Evolutionary conservation across 2,113 vertebrate species (phyloP).

Genomic region (Cardinalis cardinalis): DNA sequence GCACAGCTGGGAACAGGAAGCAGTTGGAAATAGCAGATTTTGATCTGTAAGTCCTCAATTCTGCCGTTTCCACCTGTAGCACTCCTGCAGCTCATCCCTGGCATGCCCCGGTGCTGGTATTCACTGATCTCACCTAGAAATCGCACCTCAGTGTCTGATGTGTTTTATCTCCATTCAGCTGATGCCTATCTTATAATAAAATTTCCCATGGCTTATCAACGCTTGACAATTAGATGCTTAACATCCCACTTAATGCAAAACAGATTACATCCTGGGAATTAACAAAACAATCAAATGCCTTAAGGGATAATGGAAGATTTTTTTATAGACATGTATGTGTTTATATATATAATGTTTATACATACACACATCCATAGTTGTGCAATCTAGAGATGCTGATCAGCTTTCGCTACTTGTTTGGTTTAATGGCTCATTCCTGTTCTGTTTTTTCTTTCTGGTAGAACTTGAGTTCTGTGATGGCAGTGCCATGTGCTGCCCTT

Average conservation of each 20-base stretch:
- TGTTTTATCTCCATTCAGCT: slow-evolving; percentile 42
- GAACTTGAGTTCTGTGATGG: not conserved
- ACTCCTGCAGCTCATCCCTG: not conserved
- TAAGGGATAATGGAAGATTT: slow-evolving; percentile 3
- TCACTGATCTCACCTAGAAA: slow-evolving; percentile 18
- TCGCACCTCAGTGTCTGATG: not conserved
- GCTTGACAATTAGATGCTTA: slow-evolving; percentile 42
- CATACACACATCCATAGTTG: not conserved
- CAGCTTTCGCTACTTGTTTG: not conserved
- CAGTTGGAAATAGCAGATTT: not conserved
- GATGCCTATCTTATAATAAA: slow-evolving; percentile 42
- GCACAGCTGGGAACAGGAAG: not conserved
- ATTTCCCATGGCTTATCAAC: slow-evolving; percentile 59
- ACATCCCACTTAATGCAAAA: slow-evolving; percentile 59
- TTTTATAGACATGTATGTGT: not conserved
- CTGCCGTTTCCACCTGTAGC: not conserved
- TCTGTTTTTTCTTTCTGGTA: not conserved
- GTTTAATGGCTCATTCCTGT: not conserved
- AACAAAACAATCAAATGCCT: slow-evolving; percentile 52
- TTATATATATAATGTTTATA: not conserved
- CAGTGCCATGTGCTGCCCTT: not conserved
- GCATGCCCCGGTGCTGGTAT: not conserved
- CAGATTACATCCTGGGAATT: slow-evolving; percentile 54
- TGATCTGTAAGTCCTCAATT: not conserved
- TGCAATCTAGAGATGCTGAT: not conserved